phyloP scores from a whole-genome alignment of 2,888 invertebrate species.

The Philhelius pedissequus region DNA sequence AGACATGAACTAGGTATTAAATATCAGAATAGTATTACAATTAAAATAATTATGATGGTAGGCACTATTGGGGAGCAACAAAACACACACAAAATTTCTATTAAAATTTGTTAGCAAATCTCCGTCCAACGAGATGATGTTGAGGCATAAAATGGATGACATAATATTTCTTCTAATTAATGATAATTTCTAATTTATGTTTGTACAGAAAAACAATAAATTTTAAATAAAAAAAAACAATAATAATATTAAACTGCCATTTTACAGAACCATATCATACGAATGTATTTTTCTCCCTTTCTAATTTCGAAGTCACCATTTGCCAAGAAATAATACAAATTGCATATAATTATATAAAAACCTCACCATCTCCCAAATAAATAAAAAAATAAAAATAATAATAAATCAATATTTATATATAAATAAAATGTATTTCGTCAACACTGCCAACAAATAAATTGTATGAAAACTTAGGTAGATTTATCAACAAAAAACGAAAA shows the following conservation, averaged over 20 bases:
- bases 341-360: constrained; percentile 6
- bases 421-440: constrained; percentile 51
- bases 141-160: constrained; percentile 55
- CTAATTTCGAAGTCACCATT: constrained; percentile 46
- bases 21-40: constrained; percentile 65
- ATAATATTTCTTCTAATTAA: constrained; percentile 24
- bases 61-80: constrained; percentile 46
- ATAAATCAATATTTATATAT: constrained; percentile 5
- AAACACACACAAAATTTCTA: constrained; percentile 9
- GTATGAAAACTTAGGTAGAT: constrained; percentile 60
- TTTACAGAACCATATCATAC: constrained; percentile 68
- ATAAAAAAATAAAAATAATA: background rate
- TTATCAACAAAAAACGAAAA: constrained; percentile 51
- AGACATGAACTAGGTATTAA: constrained; percentile 57
- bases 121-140: constrained; percentile 67
- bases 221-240: constrained; percentile 36
- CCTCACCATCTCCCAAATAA: constrained; percentile 28
- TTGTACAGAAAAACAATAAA: constrained; percentile 50
- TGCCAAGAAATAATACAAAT: constrained; percentile 20
- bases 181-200: constrained; percentile 7
- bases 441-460: constrained; percentile 66
- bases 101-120: constrained; percentile 44
- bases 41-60: constrained; percentile 41
- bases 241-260: constrained; percentile 63
- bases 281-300: constrained; percentile 59